Conservation (phyloP, 2,888 invertebrate species). For the Drosophila prolongata region DNA sequence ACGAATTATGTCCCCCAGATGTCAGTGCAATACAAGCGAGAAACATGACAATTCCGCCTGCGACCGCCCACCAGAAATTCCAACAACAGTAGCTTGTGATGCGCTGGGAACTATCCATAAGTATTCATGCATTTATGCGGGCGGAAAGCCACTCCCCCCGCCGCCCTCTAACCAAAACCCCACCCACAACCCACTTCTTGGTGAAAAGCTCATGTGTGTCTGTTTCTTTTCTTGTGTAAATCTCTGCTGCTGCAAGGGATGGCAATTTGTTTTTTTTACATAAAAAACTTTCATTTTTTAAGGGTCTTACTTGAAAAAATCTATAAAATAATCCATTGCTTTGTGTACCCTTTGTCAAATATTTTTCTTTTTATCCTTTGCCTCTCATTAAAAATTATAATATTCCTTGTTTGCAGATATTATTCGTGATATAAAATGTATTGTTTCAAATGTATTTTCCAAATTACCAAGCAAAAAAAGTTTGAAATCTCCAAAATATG, state of each 20-base stretch:
- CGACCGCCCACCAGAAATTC: slow-evolving; percentile 34
- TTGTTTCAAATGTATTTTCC: too few relatives aligned
- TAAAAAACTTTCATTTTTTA: too few relatives aligned
- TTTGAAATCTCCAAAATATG: too few relatives aligned
- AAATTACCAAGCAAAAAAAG: too few relatives aligned
- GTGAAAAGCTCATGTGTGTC: slow-evolving; percentile 36
- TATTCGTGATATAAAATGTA: too few relatives aligned
- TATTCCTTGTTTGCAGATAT: too few relatives aligned
- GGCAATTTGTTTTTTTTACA: slow-evolving; percentile 3
- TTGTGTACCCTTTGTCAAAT: too few relatives aligned
- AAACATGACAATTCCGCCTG: slow-evolving; percentile 65
- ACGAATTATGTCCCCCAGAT: slow-evolving; percentile 72
- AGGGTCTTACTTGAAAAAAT: too few relatives aligned
- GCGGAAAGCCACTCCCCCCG: slow-evolving; percentile 7
- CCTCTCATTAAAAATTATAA: too few relatives aligned
- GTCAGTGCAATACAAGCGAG: slow-evolving; percentile 68
- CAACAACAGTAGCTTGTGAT: slow-evolving; percentile 50
- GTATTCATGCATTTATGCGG: slow-evolving; percentile 71
- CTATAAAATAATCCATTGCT: neutral
- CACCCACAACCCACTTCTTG: neutral
- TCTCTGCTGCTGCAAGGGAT: slow-evolving; percentile 45
- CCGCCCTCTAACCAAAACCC: neutral
- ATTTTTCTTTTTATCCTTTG: too few relatives aligned
- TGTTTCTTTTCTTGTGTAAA: slow-evolving; percentile 60
- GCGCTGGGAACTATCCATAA: slow-evolving; percentile 59